Conservation (phyloP, 2,797 vertebrate genomes). For the Tenualosa ilisha region DNA sequence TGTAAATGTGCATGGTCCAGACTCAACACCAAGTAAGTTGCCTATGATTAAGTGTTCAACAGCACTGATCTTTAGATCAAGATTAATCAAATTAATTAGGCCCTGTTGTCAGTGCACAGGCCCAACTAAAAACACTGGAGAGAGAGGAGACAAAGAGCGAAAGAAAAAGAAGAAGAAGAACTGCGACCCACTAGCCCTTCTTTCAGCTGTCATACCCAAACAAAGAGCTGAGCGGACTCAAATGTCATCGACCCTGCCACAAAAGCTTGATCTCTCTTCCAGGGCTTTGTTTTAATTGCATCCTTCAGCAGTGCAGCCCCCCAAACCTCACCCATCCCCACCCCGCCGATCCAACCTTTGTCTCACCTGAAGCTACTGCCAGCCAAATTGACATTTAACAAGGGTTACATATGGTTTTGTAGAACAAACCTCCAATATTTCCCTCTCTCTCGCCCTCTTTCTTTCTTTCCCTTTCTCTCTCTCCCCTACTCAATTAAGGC, state of each 20-base stretch:
- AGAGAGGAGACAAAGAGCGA: not conserved
- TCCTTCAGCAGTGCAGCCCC: constrained; percentile 46
- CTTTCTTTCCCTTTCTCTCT: constrained; percentile 21
- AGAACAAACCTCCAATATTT: constrained; percentile 40
- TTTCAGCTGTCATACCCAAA: constrained; percentile 29
- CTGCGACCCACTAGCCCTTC: constrained; percentile 1
- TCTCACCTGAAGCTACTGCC: constrained; percentile 48
- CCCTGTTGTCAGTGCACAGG: not conserved
- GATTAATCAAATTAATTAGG: constrained; percentile 10
- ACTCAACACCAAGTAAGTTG: not conserved
- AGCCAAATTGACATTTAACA: constrained; percentile 45
- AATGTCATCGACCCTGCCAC: constrained; percentile 62
- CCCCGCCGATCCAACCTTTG: constrained; percentile 37
- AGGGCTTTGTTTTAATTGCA: constrained; percentile 65
- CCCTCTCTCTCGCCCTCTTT: not conserved
- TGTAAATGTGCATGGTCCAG: not conserved
- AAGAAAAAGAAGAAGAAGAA: not conserved
- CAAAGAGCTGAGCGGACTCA: constrained; percentile 40
- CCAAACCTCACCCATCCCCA: no score
- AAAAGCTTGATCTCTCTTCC: constrained; percentile 53
- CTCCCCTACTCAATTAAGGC: constrained; percentile 69
- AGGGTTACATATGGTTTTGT: constrained; percentile 52
- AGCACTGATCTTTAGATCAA: constrained; percentile 7
- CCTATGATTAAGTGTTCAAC: not conserved
- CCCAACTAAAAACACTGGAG: not conserved